Evolutionary conservation across 2,113 vertebrate species (phyloP).

Genomic region (Tachycineta bicolor): DNA sequence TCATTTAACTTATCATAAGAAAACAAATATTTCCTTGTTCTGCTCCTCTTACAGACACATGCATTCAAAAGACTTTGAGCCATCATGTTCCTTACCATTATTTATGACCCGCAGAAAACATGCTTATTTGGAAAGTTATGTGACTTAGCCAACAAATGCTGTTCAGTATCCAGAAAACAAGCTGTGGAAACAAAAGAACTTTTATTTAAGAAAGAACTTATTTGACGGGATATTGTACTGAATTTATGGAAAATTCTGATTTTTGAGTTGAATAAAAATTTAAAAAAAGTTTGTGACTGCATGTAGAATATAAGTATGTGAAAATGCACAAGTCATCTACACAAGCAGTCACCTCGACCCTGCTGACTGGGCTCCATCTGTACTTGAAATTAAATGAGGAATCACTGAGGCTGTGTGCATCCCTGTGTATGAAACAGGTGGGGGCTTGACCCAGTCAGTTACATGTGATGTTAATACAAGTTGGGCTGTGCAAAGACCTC

Average conservation of each 20-base stretch:
- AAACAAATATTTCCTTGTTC: neutral
- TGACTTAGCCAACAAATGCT: neutral
- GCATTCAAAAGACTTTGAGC: constrained; percentile 25
- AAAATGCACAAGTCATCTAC: neutral
- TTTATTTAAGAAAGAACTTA: neutral
- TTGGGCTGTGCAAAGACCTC: neutral
- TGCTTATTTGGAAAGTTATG: constrained; percentile 19
- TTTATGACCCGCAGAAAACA: constrained; percentile 44
- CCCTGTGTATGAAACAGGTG: neutral
- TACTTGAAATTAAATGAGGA: neutral
- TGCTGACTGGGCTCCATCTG: neutral
- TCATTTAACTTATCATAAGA: constrained; percentile 15
- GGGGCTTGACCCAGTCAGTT: neutral
- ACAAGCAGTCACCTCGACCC: neutral
- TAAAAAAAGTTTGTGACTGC: fast-evolving
- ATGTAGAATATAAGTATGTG: neutral
- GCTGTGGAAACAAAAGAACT: neutral
- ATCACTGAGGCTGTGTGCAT: neutral
- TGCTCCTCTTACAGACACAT: neutral
- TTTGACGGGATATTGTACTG: neutral
- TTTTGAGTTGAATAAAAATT: neutral
- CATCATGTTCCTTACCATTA: constrained; percentile 1
- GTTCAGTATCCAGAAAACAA: neutral
- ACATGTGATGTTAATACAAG: neutral
- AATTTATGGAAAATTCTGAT: neutral